phyloP scores from a whole-genome alignment of 2,888 invertebrate genomes.

The Aleiodes alternator region DNA sequence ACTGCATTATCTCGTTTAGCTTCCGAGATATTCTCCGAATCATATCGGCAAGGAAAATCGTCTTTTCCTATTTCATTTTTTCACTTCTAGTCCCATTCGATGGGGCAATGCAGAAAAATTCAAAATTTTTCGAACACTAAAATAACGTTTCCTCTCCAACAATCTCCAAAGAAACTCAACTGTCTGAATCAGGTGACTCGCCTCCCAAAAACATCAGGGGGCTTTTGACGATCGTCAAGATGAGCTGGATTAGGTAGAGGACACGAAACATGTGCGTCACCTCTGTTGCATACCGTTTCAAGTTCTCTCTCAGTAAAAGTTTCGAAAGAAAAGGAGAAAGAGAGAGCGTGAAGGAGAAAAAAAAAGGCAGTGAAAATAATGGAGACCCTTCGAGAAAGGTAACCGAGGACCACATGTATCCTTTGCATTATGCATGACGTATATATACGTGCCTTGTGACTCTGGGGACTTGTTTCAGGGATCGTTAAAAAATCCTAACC shows the following conservation, averaged over 20 bases:
- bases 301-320: not conserved
- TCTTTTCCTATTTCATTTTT: too few species aligned
- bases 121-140: too few species aligned
- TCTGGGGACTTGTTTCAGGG: constrained; percentile 48
- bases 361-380: constrained; percentile 21
- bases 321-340: not conserved
- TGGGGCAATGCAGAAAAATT: too few species aligned
- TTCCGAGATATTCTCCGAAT: too few species aligned
- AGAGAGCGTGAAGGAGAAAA: constrained; percentile 6
- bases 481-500: constrained; percentile 48
- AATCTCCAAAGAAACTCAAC: too few species aligned
- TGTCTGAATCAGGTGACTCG: not conserved
- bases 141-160: too few species aligned
- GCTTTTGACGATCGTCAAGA: constrained; percentile 17
- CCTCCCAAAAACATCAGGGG: constrained; percentile 15
- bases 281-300: constrained; percentile 25
- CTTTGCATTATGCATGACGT: constrained; percentile 62
- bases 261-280: constrained; percentile 53
- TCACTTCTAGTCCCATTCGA: too few species aligned
- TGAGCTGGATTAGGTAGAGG: constrained; percentile 27
- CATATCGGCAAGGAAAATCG: too few species aligned
- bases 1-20: too few species aligned
- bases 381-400: constrained; percentile 42
- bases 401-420: constrained; percentile 51
- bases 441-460: constrained; percentile 44